These are phyloP conservation scores for Stenolophus ochropezus DNA, from an alignment of 2,888 invertebrate genomes.

Conservation along the genomic window DNA sequence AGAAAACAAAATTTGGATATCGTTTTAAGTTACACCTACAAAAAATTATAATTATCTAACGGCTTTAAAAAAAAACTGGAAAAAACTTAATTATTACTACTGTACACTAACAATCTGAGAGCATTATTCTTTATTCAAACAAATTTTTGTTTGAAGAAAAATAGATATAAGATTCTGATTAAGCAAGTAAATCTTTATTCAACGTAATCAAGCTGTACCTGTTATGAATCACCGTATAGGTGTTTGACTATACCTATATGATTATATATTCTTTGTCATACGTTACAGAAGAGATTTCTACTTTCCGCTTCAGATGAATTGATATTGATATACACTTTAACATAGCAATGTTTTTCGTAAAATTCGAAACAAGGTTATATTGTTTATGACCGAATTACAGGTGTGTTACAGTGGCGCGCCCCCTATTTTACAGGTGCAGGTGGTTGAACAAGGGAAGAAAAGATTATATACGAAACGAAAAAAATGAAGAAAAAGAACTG, in stretches of 20 bases:
- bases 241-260: neutral
- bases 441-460: neutral
- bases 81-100: neutral
- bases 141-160: neutral
- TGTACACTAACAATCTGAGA: neutral
- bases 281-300: conserved; percentile 13
- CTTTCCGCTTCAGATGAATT: conserved; percentile 13
- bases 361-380: conserved; percentile 49
- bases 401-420: conserved; percentile 48
- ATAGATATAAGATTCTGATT: neutral
- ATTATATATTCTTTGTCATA: conserved; percentile 34
- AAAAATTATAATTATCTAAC: conserved; percentile 31
- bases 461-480: no score
- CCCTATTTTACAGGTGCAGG: conserved; percentile 10
- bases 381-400: conserved; percentile 46
- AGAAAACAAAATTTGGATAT: neutral
- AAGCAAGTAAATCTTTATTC: neutral
- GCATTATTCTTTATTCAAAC: neutral
- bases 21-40: neutral
- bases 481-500: no score
- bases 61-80: conserved; percentile 1
- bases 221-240: conserved; percentile 42
- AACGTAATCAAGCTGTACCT: conserved; percentile 21
- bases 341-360: neutral
- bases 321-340: conserved; percentile 7